Conservation (phyloP, 2,888 invertebrate genomes). For the Orthosia gracilis region DNA sequence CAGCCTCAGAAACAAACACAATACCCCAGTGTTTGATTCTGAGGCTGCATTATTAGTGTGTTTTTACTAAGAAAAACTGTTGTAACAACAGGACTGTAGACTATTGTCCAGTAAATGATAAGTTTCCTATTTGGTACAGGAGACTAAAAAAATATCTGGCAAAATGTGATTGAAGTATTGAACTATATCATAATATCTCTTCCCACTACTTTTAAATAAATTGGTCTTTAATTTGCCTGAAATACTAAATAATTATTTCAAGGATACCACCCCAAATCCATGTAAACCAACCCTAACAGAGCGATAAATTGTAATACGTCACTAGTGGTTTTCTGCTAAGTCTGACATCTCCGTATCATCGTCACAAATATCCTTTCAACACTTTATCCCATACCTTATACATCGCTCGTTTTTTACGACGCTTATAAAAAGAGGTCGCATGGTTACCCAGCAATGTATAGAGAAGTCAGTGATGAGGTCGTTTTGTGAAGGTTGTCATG, state of each 20-base stretch:
- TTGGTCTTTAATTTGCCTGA: too few species aligned
- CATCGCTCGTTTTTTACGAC: conserved; percentile 3
- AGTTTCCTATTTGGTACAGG: too few species aligned
- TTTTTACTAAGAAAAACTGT: too few species aligned
- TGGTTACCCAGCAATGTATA: conserved; percentile 12
- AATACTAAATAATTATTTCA: not conserved
- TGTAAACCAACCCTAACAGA: conserved; percentile 29
- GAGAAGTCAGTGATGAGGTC: not conserved
- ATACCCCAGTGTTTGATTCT: not conserved
- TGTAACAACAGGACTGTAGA: too few species aligned
- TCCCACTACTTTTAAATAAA: too few species aligned
- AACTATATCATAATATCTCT: too few species aligned
- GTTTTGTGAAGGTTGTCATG: not conserved
- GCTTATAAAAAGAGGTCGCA: not conserved
- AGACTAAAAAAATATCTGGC: too few species aligned
- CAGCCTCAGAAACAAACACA: too few species aligned
- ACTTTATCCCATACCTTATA: not conserved
- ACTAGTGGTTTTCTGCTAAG: conserved; percentile 52
- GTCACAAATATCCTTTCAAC: not conserved
- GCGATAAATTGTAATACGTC: conserved; percentile 59
- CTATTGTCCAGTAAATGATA: too few species aligned
- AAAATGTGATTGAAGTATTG: too few species aligned
- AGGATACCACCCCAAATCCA: conserved; percentile 1
- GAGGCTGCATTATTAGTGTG: too few species aligned
- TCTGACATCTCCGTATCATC: conserved; percentile 32